Evolutionary conservation across 64 coral and sea anemone genomes (phyloP).

Genomic region (Montipora efflorescens): DNA sequence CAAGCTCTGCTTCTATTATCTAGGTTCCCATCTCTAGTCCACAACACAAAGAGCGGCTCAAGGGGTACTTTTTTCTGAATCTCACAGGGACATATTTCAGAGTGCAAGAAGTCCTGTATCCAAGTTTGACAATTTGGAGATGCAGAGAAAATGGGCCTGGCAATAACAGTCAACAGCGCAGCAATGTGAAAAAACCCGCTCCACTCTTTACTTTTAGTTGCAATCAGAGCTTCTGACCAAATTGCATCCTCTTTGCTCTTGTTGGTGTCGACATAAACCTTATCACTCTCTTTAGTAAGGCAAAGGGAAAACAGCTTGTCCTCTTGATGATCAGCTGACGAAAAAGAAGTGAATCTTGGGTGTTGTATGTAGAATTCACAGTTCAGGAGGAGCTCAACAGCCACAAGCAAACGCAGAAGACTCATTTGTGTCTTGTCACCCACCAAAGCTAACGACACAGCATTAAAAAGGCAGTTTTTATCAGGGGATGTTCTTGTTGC

Average conservation of each 20-base stretch:
- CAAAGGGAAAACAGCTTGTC: slow-evolving; percentile 20
- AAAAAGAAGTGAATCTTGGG: slow-evolving; percentile 24
- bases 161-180: not conserved
- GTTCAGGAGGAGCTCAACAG: slow-evolving; percentile 22
- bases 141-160: slow-evolving; percentile 5
- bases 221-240: slow-evolving; percentile 9
- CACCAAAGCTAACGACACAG: slow-evolving; percentile 26
- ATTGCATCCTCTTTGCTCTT: not conserved
- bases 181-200: slow-evolving; percentile 15
- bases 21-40: too few species aligned
- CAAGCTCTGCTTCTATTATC: too few species aligned
- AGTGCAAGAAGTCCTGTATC: slow-evolving; percentile 14
- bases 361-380: not conserved
- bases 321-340: not conserved
- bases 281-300: slow-evolving; percentile 1
- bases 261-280: not conserved
- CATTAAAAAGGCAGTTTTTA: slow-evolving; percentile 26
- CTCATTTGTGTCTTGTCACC: slow-evolving; percentile 16
- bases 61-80: too few species aligned
- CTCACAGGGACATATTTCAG: not conserved
- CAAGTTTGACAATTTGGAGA: slow-evolving; percentile 24
- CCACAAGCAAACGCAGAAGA: not conserved
- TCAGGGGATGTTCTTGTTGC: slow-evolving; percentile 29
- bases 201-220: not conserved
- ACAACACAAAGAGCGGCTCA: too few species aligned